phyloP scores from a whole-genome alignment of 2,888 invertebrate genomes.

The Spicauda simplicius region DNA sequence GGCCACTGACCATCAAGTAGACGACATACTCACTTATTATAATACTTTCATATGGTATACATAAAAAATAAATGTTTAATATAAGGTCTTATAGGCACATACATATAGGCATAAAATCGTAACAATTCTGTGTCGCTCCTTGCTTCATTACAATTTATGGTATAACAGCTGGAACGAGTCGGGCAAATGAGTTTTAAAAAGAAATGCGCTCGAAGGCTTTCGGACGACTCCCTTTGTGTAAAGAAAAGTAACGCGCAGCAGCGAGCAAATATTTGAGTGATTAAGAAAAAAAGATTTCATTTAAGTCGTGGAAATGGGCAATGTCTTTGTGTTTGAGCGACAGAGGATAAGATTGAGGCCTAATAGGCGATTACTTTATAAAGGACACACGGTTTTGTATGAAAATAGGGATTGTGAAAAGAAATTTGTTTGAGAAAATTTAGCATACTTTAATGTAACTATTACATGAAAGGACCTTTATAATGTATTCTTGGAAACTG shows the following conservation, averaged over 20 bases:
- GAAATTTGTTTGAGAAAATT: not conserved
- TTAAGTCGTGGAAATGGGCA: slow-evolving; percentile 25
- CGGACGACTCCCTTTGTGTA: slow-evolving; percentile 26
- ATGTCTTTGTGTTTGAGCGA: slow-evolving; percentile 25
- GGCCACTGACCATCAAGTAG: no score
- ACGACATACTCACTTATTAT: no score
- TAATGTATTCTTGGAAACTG: not conserved
- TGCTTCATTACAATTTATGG: slow-evolving; percentile 15
- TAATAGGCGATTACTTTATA: slow-evolving; percentile 19
- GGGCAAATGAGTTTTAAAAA: slow-evolving; percentile 37
- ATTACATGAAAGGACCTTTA: not conserved
- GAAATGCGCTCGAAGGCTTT: slow-evolving; percentile 37
- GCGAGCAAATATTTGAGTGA: slow-evolving; percentile 37
- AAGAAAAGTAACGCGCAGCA: slow-evolving; percentile 32
- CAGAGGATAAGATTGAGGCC: slow-evolving; percentile 6
- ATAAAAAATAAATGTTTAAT: no score
- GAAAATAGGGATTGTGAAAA: not conserved
- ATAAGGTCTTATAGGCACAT: not conserved
- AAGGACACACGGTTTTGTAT: slow-evolving; percentile 2
- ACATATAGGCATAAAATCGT: not conserved
- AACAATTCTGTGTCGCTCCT: not conserved
- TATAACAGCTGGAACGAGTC: slow-evolving; percentile 10
- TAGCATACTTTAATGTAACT: not conserved
- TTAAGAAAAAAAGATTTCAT: slow-evolving; percentile 39
- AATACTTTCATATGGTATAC: no score